Evolutionary conservation across 2,888 invertebrate genomes (phyloP).

Genomic region (Phytoseiulus persimilis): DNA sequence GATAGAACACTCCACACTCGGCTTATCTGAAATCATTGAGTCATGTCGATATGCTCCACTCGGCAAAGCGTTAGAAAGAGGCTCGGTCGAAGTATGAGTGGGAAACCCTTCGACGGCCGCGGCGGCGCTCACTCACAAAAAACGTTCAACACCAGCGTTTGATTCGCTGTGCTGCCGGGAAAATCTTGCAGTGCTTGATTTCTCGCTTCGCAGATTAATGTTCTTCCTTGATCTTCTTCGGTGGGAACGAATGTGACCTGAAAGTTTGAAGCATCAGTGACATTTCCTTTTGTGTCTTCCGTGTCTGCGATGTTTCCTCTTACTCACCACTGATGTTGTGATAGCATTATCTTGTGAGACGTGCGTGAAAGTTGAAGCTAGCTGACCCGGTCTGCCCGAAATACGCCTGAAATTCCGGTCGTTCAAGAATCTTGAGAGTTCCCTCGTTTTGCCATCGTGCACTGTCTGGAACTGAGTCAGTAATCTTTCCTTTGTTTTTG

Average conservation of each 20-base stretch:
- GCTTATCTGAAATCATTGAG: slow-evolving; percentile 6
- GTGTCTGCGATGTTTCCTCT: background rate
- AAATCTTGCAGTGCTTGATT: slow-evolving; percentile 32
- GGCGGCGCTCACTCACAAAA: slow-evolving; percentile 7
- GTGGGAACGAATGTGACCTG: slow-evolving; percentile 31
- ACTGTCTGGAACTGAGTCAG: too few species aligned
- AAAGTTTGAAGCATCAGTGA: background rate
- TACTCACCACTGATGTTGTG: slow-evolving; percentile 31
- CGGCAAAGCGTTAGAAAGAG: background rate
- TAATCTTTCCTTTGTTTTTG: too few species aligned
- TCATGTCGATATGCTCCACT: background rate
- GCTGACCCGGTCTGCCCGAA: slow-evolving; percentile 25
- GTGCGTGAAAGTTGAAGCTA: slow-evolving; percentile 26
- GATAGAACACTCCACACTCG: slow-evolving; percentile 1
- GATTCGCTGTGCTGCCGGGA: slow-evolving; percentile 20
- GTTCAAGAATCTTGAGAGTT: background rate
- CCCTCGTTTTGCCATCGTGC: too few species aligned
- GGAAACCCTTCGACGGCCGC: background rate
- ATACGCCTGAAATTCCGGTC: slow-evolving; percentile 14
- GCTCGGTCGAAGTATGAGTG: background rate
- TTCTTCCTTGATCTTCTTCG: slow-evolving; percentile 34
- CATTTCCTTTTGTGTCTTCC: background rate
- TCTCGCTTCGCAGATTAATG: slow-evolving; percentile 21
- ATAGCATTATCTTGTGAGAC: slow-evolving; percentile 31
- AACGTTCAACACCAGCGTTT: slow-evolving; percentile 33